phyloP scores from a whole-genome alignment of 2,113 vertebrate genomes.

The Cyprinodon tularosa region DNA sequence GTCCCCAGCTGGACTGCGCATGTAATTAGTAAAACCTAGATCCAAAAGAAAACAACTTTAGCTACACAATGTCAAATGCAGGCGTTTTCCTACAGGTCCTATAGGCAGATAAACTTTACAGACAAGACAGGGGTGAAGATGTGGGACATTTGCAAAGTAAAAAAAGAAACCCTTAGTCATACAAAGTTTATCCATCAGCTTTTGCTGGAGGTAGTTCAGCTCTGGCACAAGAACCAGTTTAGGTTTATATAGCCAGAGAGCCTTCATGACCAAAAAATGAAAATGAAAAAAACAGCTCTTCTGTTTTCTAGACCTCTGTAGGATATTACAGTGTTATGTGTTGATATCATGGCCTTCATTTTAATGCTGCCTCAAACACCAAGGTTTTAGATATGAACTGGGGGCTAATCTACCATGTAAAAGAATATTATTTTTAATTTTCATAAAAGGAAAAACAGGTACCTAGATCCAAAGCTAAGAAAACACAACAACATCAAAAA shows the following conservation, averaged over 20 bases:
- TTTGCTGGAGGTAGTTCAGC: not conserved
- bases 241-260: not conserved
- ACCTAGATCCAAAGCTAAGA: too few species aligned
- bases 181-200: not conserved
- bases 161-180: too few species aligned
- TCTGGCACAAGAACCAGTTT: not conserved
- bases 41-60: not conserved
- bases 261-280: too few species aligned
- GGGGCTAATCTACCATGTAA: too few species aligned
- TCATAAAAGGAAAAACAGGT: too few species aligned
- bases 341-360: not conserved
- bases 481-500: too few species aligned
- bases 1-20: slow-evolving; percentile 91
- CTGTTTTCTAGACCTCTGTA: not conserved
- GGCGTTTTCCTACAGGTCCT: not conserved
- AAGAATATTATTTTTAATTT: too few species aligned
- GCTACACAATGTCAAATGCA: not conserved
- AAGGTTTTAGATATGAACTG: not conserved
- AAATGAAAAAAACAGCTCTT: not conserved
- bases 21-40: slow-evolving; percentile 95
- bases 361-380: not conserved
- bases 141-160: too few species aligned
- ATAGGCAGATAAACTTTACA: not conserved
- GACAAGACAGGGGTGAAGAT: not conserved
- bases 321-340: not conserved